Conservation (phyloP, 2,113 vertebrate genomes). For the Clarias batrachus region DNA sequence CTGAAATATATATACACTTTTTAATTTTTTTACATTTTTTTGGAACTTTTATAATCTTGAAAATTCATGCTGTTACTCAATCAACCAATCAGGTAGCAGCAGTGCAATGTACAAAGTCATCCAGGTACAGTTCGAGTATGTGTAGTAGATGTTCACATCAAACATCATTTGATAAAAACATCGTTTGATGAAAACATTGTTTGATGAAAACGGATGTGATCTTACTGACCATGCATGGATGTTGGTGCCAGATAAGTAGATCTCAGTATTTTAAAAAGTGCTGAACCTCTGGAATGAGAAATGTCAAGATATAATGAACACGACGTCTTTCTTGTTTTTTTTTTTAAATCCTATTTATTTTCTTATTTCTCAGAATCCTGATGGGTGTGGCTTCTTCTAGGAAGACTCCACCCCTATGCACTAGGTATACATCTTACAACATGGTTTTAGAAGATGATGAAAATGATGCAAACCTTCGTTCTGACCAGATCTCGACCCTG, state of each 20-base stretch:
- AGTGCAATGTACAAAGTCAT: too few relatives aligned
- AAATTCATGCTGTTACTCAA: neutral
- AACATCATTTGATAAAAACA: neutral
- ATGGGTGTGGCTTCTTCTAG: neutral
- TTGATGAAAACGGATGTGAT: neutral
- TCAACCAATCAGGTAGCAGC: neutral
- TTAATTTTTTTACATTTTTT: too few relatives aligned
- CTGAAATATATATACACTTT: neutral
- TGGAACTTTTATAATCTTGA: neutral
- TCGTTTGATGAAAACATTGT: neutral
- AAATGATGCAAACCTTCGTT: neutral
- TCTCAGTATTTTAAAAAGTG: neutral
- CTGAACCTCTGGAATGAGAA: neutral
- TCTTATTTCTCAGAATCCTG: neutral
- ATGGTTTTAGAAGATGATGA: neutral
- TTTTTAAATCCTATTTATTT: too few relatives aligned
- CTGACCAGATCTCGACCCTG: neutral
- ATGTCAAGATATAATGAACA: neutral
- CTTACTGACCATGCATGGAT: neutral
- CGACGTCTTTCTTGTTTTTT: too few relatives aligned
- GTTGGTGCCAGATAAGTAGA: neutral
- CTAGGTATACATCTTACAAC: neutral
- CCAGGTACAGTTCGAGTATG: too few relatives aligned
- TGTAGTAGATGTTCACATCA: neutral
- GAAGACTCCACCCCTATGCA: neutral